Evolutionary conservation across 1,140 invertebrate species (phyloP).

Genomic region (Aphis craccivora): DNA sequence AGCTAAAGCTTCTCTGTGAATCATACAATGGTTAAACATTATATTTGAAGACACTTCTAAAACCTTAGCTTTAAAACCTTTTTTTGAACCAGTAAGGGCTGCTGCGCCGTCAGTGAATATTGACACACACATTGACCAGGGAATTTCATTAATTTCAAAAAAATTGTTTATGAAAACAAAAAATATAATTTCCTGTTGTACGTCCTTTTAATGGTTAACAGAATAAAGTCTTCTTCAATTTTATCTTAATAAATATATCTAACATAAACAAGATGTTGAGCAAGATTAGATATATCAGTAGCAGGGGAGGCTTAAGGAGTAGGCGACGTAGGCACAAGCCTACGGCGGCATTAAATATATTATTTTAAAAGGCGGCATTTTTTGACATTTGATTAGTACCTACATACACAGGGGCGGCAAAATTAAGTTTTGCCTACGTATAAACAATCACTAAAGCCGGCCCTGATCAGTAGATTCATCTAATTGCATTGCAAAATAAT

Average conservation of each 20-base stretch:
- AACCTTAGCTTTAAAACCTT: no score
- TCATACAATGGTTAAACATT: neutral
- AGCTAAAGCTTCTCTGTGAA: no score
- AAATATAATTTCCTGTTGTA: conserved; percentile 13
- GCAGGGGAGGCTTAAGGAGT: no score
- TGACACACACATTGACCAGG: neutral
- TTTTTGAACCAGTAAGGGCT: neutral
- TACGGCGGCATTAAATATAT: no score
- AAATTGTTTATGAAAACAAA: neutral
- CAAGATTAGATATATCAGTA: conserved; percentile 39
- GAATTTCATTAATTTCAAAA: conserved; percentile 2
- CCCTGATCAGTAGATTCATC: conserved; percentile 42
- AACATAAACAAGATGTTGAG: conserved; percentile 6
- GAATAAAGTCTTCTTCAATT: conserved; percentile 40
- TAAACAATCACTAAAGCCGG: no score
- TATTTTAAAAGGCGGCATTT: no score
- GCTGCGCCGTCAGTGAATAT: no score
- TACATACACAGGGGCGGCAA: no score
- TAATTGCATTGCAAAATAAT: conserved; percentile 38
- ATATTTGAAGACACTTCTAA: neutral
- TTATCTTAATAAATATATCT: neutral
- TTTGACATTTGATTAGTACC: no score
- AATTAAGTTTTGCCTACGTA: no score
- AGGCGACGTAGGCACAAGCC: no score
- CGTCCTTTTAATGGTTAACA: conserved; percentile 20